Evolutionary conservation across 1,140 invertebrate species (phyloP), one percentile per base, ranked within the genome.

Genomic region (Euura lappo): DNA sequence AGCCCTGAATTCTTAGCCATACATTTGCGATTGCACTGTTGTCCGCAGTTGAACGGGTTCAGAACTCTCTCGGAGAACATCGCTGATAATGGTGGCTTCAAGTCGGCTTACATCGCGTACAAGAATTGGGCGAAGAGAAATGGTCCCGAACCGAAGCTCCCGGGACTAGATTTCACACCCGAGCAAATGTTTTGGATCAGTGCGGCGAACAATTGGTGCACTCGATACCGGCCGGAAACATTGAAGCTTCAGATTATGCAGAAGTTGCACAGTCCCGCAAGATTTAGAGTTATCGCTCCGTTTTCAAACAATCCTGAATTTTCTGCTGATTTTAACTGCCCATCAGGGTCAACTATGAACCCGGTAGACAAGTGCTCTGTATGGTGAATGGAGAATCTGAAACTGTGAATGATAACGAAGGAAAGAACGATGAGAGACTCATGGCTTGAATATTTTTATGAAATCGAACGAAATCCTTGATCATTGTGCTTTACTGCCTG

Each of bases 11-110:
- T 13, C 0, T 2, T 28, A 3, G 60, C 28, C 6, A 5, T 13
- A 60, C 10, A 11, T 3, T n/a, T n/a, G 10, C 10, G 6, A 60
- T 60, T n/a, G 70, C 43, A 13, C 10, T 7, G 51, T 78, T 78
- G 70, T 82, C 85, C 86, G n/a, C 79, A 96, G 94, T 77, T 96
- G 44, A 97, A 97, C 78, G 94, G 95, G 60, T 93, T 95, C 45
- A 95, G 96, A 75, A 96, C 95, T 1, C 94, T 96, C 86, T 94
- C 93, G n/a, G 96, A 98, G 81, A 97, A 97, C 82, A 96, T 97
- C 66, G 96, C 96, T 0, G 96, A 97, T 82, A 97, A 97, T 82
- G 95, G 95, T 10, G 96, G 96, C 1, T 91, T 97, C 43, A 96
- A 96, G 81, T 92, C 95, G 76, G 94, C 96, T 0, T 97, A 97